phyloP scores from a whole-genome alignment of 2,113 vertebrate species.

The Sylvia atricapilla region DNA sequence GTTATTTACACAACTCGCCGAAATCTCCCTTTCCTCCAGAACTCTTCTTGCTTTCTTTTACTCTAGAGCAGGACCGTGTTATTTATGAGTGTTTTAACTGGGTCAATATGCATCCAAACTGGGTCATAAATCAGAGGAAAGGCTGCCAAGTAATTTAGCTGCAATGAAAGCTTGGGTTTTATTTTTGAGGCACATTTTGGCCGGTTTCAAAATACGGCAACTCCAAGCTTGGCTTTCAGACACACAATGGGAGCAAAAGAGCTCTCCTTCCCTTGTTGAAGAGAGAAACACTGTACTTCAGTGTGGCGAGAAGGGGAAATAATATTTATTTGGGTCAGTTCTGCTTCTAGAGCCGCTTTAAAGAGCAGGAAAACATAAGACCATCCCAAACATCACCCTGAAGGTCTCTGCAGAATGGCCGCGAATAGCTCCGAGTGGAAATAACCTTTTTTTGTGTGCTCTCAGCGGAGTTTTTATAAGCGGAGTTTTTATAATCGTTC shows the following conservation, averaged over 20 bases:
- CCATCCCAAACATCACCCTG: not conserved
- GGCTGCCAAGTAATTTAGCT: constrained; percentile 73
- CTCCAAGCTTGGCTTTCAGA: not conserved
- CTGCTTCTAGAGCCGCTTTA: not conserved
- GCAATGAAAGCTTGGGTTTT: constrained; percentile 73
- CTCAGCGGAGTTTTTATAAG: not conserved
- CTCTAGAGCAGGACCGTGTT: constrained; percentile 57
- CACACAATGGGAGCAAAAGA: not conserved
- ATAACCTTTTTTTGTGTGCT: not conserved
- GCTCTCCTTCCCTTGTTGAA: not conserved
- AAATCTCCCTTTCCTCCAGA: constrained; percentile 57
- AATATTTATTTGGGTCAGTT: constrained; percentile 4
- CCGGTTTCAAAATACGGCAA: constrained; percentile 44
- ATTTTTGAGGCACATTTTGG: constrained; percentile 64
- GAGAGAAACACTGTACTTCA: not conserved
- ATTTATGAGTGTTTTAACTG: constrained; percentile 77
- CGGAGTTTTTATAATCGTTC: not conserved
- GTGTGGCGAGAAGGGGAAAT: not conserved
- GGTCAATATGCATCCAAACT: constrained; percentile 74
- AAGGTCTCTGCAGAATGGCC: not conserved
- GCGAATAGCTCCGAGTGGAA: not conserved
- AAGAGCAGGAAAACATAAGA: not conserved
- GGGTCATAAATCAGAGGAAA: constrained; percentile 76
- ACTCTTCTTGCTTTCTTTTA: constrained; percentile 47
- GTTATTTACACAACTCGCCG: constrained; percentile 32